phyloP scores from a whole-genome alignment of 2,797 vertebrate genomes.

The Cyclura pinguis region DNA sequence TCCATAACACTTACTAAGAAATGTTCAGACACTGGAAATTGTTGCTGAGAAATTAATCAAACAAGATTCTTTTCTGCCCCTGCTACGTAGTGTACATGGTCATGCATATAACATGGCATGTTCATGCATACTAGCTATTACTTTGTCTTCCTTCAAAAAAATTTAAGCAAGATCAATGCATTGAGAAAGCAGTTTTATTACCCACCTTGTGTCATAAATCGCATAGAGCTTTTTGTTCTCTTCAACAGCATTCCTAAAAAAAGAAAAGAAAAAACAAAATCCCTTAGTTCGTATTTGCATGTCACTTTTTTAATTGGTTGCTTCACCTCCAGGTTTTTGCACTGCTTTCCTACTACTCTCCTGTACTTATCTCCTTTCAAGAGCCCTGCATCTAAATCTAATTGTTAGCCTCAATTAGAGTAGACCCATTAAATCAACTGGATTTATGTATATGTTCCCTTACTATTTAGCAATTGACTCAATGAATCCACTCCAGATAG shows the following conservation, averaged over 20 bases:
- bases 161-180: conserved; percentile 21
- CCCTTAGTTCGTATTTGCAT: conserved; percentile 8
- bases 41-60: not conserved
- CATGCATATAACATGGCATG: not conserved
- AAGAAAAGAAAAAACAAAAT: conserved; percentile 69
- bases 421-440: no score
- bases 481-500: no score
- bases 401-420: no score
- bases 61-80: not conserved
- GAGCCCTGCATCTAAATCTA: not conserved
- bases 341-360: not conserved
- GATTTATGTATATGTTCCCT: no score
- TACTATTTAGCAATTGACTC: no score
- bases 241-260: conserved; percentile 91
- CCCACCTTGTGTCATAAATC: conserved; percentile 95
- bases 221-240: conserved; percentile 93
- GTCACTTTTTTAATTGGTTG: not conserved
- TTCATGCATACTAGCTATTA: conserved; percentile 2
- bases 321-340: not conserved
- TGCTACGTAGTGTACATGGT: not conserved
- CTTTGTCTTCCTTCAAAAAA: not conserved
- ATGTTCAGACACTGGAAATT: not conserved
- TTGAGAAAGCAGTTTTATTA: conserved; percentile 43
- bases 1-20: not conserved
- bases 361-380: not conserved